Base-by-base conservation (phyloP, 1,140 invertebrate genomes). In the Calephelis virginiensis region DNA sequence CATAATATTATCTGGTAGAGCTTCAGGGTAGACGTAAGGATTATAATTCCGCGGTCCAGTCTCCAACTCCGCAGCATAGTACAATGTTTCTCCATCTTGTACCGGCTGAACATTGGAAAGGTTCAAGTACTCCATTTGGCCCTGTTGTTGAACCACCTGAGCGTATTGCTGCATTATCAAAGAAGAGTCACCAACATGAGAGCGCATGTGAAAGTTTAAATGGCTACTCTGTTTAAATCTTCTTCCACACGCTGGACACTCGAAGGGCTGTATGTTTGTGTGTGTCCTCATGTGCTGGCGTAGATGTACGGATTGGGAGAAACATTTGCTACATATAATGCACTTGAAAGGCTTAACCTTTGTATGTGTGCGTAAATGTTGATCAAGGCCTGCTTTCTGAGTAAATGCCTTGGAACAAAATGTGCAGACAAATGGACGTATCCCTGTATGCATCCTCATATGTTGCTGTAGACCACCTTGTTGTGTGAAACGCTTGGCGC, bases 361-460 rank as follows among this genome's bases (percentile, higher is more conserved):
- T 0, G 94, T 95, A 72, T 95, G 95, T 0, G 93, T 95, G 61
- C 93, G 91, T 70, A 94, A 91, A 75, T 96, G 95, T 59, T 93
- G 93, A 75, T 93, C 92, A 0, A 94, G 74, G 0, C 89, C 89
- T 0, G 86, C 85, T 73, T 96, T 96, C 82, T 97, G 97, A 10
- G 97, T 96, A 85, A 98, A 98, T 0, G 95, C 94, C 74, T 98
- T 96, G 0, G 94, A 93, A 81, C 97, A 98, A 6, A 96, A 92
- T 0, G 93, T 94, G 78, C 97, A 98, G 40, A 94, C 93, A 84
- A 97, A 98, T 0, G 97, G 97, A 69, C 97, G 95, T 28, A 97
- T 94, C 8, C 96, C 96, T 64, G 91, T 92, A 78, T 95, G 94
- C 83, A 93, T 93, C 13, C 93, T 85, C 76, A 92, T 89, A 75